phyloP scores from a whole-genome alignment of 2,113 vertebrate genomes.

The Camelus bactrianus region DNA sequence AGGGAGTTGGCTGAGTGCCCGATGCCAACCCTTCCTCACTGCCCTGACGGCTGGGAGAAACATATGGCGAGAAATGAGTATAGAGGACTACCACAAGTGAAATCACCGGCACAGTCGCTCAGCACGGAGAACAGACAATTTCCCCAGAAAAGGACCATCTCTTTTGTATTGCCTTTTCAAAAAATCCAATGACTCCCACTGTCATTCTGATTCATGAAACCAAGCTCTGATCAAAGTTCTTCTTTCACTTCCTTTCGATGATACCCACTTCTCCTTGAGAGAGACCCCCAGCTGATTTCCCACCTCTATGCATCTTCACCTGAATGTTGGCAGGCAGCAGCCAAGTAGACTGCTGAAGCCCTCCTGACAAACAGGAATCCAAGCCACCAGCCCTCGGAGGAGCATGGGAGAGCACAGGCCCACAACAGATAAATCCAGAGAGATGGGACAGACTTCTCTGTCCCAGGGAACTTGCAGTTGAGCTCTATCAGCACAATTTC shows the following conservation, averaged over 20 bases:
- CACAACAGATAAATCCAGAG: neutral
- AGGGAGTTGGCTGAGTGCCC: neutral
- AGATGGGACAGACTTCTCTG: neutral
- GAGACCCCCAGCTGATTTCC: slow-evolving; percentile 34
- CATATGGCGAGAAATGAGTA: slow-evolving; percentile 59
- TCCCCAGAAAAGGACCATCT: slow-evolving; percentile 8
- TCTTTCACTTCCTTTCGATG: slow-evolving; percentile 47
- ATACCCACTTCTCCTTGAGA: neutral
- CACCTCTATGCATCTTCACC: slow-evolving; percentile 50
- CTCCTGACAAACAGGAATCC: slow-evolving; percentile 17
- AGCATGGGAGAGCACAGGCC: accelerated
- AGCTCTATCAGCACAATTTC: neutral
- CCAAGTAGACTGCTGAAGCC: neutral
- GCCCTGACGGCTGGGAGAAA: slow-evolving; percentile 18
- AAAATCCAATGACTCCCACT: slow-evolving; percentile 65
- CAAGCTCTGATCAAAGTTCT: slow-evolving; percentile 76
- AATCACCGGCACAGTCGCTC: slow-evolving; percentile 6
- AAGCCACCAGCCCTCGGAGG: neutral
- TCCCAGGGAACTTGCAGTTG: neutral
- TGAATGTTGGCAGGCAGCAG: slow-evolving; percentile 55
- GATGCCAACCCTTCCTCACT: neutral
- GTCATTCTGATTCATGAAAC: slow-evolving; percentile 77
- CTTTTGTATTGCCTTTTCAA: slow-evolving; percentile 66
- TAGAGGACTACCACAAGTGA: slow-evolving; percentile 68
- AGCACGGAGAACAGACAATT: slow-evolving; percentile 54